Evolutionary conservation across 2,113 vertebrate species (phyloP).

Genomic region (Bos indicus): DNA sequence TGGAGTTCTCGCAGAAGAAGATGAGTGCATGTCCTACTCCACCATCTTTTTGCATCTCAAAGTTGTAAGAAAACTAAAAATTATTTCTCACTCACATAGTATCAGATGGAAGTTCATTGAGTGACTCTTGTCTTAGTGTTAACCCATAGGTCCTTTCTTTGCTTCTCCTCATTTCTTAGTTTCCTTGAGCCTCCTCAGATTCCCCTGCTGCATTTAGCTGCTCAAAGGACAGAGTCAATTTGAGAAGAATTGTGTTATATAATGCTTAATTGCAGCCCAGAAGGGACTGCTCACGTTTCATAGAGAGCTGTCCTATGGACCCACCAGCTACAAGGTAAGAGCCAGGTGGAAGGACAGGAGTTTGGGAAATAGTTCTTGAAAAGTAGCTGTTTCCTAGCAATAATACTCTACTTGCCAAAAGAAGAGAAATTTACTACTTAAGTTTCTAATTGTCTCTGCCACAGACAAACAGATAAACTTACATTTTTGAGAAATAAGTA

Average conservation of each 20-base stretch:
- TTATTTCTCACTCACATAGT: background rate
- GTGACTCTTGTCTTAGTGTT: background rate
- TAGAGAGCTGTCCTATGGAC: background rate
- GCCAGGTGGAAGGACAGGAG: background rate
- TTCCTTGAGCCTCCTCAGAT: background rate
- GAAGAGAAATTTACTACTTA: background rate
- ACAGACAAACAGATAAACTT: background rate
- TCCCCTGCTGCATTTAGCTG: background rate
- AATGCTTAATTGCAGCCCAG: background rate
- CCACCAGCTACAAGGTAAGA: background rate
- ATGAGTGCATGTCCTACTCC: background rate
- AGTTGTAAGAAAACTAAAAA: background rate
- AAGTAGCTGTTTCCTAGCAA: background rate
- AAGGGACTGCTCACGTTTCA: background rate
- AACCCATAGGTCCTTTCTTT: background rate
- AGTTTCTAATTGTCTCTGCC: background rate
- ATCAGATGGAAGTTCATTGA: background rate
- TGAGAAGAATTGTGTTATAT: background rate
- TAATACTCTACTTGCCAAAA: background rate
- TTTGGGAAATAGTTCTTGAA: background rate
- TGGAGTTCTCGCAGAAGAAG: background rate
- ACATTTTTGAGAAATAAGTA: background rate
- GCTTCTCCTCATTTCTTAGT: background rate
- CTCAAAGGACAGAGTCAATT: background rate
- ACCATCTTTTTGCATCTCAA: background rate